Evolutionary conservation across 2,113 vertebrate species (phyloP).

Genomic region (Suncus etruscus): DNA sequence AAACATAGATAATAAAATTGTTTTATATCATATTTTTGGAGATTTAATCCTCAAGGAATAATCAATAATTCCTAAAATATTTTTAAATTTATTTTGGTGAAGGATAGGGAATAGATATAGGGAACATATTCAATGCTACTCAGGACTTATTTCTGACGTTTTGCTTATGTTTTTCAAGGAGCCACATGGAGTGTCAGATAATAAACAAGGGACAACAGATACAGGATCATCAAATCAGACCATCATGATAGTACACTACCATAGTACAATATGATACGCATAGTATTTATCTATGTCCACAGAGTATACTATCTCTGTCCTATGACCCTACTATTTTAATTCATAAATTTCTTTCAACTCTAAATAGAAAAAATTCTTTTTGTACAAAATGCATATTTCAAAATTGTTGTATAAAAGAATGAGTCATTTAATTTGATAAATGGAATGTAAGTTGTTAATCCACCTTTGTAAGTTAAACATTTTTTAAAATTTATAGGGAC

Average conservation of each 20-base stretch:
- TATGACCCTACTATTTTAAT: background rate
- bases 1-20: background rate
- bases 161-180: too few species aligned
- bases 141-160: too few species aligned
- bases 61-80: slow-evolving; percentile 58
- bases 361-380: background rate
- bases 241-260: too few species aligned
- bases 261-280: too few species aligned
- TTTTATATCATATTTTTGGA: slow-evolving; percentile 48
- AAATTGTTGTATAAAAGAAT: slow-evolving; percentile 12
- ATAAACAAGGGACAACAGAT: too few species aligned
- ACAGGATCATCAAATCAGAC: too few species aligned
- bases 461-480: background rate
- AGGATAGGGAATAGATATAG: too few species aligned
- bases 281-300: too few species aligned
- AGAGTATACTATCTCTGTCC: too few species aligned
- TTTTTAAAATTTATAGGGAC: too few species aligned
- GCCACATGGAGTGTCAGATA: too few species aligned
- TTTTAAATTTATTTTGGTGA: slow-evolving; percentile 1
- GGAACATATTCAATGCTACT: too few species aligned
- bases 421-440: slow-evolving; percentile 54
- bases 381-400: slow-evolving; percentile 14
- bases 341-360: slow-evolving; percentile 24
- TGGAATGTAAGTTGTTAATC: background rate
- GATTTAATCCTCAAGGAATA: slow-evolving; percentile 31